These are phyloP conservation scores for Drosophila orena DNA, from an alignment of 1,140 invertebrate genomes.

Conservation along the genomic window DNA sequence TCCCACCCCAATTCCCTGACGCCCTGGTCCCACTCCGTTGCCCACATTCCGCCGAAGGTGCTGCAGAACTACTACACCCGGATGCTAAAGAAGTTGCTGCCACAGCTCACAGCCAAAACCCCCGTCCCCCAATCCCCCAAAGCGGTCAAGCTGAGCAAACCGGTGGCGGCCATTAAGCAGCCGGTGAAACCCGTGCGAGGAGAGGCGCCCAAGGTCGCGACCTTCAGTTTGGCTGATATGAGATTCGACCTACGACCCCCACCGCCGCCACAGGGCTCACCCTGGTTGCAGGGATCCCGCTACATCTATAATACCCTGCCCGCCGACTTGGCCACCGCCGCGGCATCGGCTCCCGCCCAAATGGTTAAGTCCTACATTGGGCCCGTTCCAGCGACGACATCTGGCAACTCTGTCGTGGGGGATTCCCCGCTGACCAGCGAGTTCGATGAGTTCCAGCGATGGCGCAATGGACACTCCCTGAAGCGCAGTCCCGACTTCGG, in stretches of 20 bases:
- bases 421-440: constrained; percentile 34
- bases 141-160: constrained; percentile 28
- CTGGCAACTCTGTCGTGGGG: constrained; percentile 5
- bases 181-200: constrained; percentile 52
- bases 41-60: constrained; percentile 71
- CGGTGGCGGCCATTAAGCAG: constrained; percentile 35
- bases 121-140: constrained; percentile 9
- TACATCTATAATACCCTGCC: constrained; percentile 80
- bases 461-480: constrained; percentile 75
- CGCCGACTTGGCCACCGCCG: constrained; percentile 59
- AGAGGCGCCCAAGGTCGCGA: constrained; percentile 67
- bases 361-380: constrained; percentile 67
- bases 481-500: constrained; percentile 86
- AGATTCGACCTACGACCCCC: constrained; percentile 74
- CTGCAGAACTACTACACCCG: constrained; percentile 75
- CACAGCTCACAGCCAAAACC: constrained; percentile 44
- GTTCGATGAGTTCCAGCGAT: constrained; percentile 85
- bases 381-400: constrained; percentile 74
- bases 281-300: constrained; percentile 70
- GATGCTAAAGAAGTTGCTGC: constrained; percentile 77
- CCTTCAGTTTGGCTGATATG: constrained; percentile 73
- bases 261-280: constrained; percentile 64
- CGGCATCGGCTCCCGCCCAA: constrained; percentile 51
- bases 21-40: constrained; percentile 52
- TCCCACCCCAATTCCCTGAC: constrained; percentile 54